A percentile compares a stretch with the other conserved stretches of the same genome.
Conservation (phyloP, 1,140 invertebrate species). For the Drosophila parvula region DNA sequence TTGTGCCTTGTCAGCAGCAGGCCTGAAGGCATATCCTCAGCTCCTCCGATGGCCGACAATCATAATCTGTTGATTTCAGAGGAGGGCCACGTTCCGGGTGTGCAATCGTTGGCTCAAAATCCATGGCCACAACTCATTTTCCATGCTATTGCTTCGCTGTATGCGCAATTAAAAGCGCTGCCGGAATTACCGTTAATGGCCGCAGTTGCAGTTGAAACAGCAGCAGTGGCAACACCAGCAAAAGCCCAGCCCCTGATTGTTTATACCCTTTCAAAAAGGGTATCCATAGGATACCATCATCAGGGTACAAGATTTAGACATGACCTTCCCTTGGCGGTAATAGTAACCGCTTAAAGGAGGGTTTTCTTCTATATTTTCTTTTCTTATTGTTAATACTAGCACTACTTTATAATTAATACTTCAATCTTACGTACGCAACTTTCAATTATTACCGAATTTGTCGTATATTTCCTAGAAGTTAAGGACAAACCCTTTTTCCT, state of each 20-base stretch:
- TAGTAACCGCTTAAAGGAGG: too few species aligned
- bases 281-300: too few species aligned
- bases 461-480: too few species aligned
- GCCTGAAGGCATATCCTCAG: not conserved
- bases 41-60: not conserved
- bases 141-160: slow-evolving; percentile 59
- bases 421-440: too few species aligned
- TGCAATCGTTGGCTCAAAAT: slow-evolving; percentile 32
- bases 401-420: not conserved
- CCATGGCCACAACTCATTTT: slow-evolving; percentile 63
- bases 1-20: slow-evolving; percentile 5
- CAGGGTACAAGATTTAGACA: too few species aligned
- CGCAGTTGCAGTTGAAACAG: slow-evolving; percentile 54
- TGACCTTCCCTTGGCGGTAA: too few species aligned
- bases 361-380: not conserved
- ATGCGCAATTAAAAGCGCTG: slow-evolving; percentile 78
- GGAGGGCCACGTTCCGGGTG: not conserved
- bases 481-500: too few species aligned
- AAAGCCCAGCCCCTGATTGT: slow-evolving; percentile 16
- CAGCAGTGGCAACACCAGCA: slow-evolving; percentile 7
- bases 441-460: too few species aligned
- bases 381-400: not conserved
- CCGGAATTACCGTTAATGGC: slow-evolving; percentile 78
- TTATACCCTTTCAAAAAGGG: not conserved
- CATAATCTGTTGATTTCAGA: slow-evolving; percentile 33